Evolutionary conservation across 2,888 invertebrate genomes (phyloP), one percentile per base, ranked within the genome.

Genomic region (Crossocerus cetratus): DNA sequence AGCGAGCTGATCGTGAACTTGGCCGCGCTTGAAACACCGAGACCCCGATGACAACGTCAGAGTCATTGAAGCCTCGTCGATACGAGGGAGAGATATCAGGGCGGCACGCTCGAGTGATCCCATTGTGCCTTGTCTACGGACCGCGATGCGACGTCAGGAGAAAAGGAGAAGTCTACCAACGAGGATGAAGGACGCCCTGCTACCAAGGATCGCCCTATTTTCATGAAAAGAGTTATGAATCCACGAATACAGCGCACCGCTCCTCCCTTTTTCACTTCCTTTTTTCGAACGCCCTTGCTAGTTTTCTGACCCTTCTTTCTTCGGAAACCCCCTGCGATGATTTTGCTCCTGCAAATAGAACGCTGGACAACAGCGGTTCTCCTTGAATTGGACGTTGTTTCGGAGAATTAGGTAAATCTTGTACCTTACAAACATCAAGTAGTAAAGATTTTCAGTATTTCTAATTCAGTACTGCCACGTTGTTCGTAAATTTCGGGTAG

Each of bases 41-140:
- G 69, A 72, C 22, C 67, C 58, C 63, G 65, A 77, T 72, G 77
- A 78, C 76, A 67, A 66, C 64, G 74, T 76, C 77, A 49, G 49
- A 49, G 49, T 49, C 49, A 49, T 49, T 49, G 77, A 70, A 69
- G 72, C 32, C 32, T 72, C 74, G 76, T 78, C 79, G 86, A 85
- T 84, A 84, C 80, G 82, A 72, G 81, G 77, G 78, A 82, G 81
- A 85, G 83, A 85, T 85, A 85, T 85, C 86, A 69, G 83, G 79
- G 81, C 76, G 83, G 77, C 78, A 84, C 86, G 86, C 85, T 84
- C 78, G 81, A 85, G 65, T 80, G 83, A 82, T 77, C 72, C 82
- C 80, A 86, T 86, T 87, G 86, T 86, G 76, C 62, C 65, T 66
- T 63, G 70, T 68, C 60, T 65, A 68, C 58, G 32, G 14, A n/a